phyloP scores from a whole-genome alignment of 1,140 invertebrate genomes.

The Hormaphis cornu region DNA sequence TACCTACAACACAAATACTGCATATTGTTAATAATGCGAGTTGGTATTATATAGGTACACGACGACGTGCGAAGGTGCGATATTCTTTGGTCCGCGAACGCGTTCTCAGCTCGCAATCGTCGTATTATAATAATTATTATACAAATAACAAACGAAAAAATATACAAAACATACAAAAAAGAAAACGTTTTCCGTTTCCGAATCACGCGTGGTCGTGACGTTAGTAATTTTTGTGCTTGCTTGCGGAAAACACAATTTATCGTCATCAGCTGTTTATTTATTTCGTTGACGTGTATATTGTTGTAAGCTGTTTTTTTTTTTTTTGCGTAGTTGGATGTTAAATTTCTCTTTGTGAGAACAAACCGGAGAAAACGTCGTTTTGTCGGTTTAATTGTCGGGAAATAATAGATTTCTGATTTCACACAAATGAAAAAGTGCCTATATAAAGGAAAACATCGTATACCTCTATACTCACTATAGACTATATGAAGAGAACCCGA shows the following conservation, averaged over 20 bases:
- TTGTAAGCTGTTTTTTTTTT: too few relatives aligned
- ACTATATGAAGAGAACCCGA: too few relatives aligned
- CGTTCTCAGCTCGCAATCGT: not conserved
- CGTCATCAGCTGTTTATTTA: not conserved
- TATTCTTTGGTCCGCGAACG: too few relatives aligned
- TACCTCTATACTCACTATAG: too few relatives aligned
- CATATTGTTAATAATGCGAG: too few relatives aligned
- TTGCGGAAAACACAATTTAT: not conserved
- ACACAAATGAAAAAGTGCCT: not conserved
- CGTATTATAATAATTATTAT: not conserved
- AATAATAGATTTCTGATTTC: not conserved
- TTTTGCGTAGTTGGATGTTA: not conserved
- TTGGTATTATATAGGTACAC: too few relatives aligned
- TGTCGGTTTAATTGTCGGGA: not conserved
- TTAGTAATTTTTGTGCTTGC: not conserved
- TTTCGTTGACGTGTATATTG: not conserved
- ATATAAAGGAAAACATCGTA: not conserved
- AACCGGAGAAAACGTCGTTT: conserved; percentile 1
- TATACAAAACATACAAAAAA: too few relatives aligned
- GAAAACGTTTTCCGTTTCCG: not conserved
- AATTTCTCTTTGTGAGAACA: conserved; percentile 20
- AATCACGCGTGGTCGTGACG: not conserved
- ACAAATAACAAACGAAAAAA: too few relatives aligned
- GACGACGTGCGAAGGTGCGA: too few relatives aligned
- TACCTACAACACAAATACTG: too few relatives aligned